Evolutionary conservation across 2,888 invertebrate genomes (phyloP).

Genomic region (Buathra laborator): DNA sequence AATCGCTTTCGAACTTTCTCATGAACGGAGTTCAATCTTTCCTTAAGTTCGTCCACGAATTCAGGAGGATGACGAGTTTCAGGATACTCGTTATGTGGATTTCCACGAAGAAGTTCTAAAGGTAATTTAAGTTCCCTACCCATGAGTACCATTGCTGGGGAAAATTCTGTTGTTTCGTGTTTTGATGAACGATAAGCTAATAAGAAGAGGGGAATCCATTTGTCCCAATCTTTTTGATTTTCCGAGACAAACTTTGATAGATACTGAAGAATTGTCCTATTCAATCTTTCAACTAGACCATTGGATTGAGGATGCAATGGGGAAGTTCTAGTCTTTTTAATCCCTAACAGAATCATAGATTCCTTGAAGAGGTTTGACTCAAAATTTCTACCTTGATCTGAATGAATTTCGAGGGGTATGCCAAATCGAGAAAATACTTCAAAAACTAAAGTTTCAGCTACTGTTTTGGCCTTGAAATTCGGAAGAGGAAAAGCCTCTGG

Average conservation of each 20-base stretch:
- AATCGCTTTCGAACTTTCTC: slow-evolving; percentile 29
- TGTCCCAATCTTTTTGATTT: slow-evolving; percentile 71
- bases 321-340: slow-evolving; percentile 72
- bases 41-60: slow-evolving; percentile 43
- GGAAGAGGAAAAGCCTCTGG: slow-evolving; percentile 76
- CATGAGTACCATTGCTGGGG: slow-evolving; percentile 9
- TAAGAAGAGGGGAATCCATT: slow-evolving; percentile 61
- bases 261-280: slow-evolving; percentile 63
- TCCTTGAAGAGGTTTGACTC: slow-evolving; percentile 71
- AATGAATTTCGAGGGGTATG: slow-evolving; percentile 57
- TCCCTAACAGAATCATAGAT: slow-evolving; percentile 73
- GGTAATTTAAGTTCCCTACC: slow-evolving; percentile 44
- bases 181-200: slow-evolving; percentile 59
- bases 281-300: slow-evolving; percentile 69
- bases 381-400: slow-evolving; percentile 77
- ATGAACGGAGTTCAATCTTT: slow-evolving; percentile 14
- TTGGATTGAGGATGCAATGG: slow-evolving; percentile 71
- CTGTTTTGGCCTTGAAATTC: slow-evolving; percentile 75
- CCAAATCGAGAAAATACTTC: slow-evolving; percentile 71
- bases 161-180: not conserved
- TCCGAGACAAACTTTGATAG: slow-evolving; percentile 58
- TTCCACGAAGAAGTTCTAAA: slow-evolving; percentile 35
- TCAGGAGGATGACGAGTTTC: slow-evolving; percentile 24
- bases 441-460: slow-evolving; percentile 71
- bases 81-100: not conserved